Percentiles rank a stretch among this genome's conserved stretches.
Conservation (phyloP, 2,113 vertebrate species). For the Tyto alba region DNA sequence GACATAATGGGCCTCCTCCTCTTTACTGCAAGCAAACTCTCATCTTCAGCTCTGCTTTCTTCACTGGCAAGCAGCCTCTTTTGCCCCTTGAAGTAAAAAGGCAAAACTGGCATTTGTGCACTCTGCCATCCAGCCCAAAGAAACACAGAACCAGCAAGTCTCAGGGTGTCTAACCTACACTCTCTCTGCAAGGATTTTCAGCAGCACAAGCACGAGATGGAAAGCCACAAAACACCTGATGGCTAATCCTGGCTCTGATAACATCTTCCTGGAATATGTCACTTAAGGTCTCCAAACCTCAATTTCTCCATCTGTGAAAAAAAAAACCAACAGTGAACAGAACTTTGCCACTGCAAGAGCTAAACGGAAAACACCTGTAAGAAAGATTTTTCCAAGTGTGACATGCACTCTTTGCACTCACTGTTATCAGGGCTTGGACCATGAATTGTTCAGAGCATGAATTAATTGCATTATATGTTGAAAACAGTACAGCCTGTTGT, state of each 20-base stretch:
- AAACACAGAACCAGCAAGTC: not conserved
- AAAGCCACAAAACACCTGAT: not conserved
- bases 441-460: not conserved
- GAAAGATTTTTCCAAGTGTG: not conserved
- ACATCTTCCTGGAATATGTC: not conserved
- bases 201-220: not conserved
- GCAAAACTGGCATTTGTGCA: not conserved
- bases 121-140: not conserved
- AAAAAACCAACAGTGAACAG: not conserved
- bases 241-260: not conserved
- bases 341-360: not conserved
- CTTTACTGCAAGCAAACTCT: not conserved
- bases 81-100: not conserved
- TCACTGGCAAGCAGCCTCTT: not conserved
- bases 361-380: not conserved
- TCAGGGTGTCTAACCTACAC: rapidly evolving
- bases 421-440: not conserved
- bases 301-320: not conserved
- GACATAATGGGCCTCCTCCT: not conserved
- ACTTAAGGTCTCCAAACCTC: conserved; percentile 12
- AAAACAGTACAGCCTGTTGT: not conserved
- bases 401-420: not conserved
- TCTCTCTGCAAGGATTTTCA: not conserved
- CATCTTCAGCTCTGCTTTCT: not conserved
- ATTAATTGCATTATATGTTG: not conserved